A percentile compares a stretch with the other conserved stretches of the same genome.
Evolutionary conservation across 2,797 vertebrate species (phyloP).

Genomic region (Epinephelus malabaricus): DNA sequence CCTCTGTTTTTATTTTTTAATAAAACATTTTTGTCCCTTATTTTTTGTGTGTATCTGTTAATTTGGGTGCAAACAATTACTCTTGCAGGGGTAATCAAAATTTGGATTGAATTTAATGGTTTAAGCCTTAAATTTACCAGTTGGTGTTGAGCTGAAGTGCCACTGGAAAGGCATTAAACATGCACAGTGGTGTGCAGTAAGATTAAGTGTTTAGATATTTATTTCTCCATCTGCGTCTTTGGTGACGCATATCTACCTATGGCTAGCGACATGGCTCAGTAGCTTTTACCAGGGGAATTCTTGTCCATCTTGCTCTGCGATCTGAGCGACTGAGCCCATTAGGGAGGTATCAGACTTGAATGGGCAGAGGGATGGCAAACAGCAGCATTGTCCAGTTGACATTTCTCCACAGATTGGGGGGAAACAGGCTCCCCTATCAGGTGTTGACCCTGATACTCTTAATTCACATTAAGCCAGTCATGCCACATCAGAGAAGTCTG

Average conservation of each 20-base stretch:
- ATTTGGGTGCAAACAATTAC: background rate
- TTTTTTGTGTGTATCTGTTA: background rate
- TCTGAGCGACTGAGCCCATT: slow-evolving; percentile 66
- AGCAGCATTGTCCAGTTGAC: slow-evolving; percentile 77
- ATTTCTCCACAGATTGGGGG: slow-evolving; percentile 71
- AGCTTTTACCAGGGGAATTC: slow-evolving; percentile 23
- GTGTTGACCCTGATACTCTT: slow-evolving; percentile 73
- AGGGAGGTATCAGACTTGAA: slow-evolving; percentile 64
- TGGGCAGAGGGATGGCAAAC: slow-evolving; percentile 69
- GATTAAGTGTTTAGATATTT: background rate
- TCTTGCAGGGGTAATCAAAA: background rate
- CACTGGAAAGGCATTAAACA: background rate
- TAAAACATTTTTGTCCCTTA: background rate
- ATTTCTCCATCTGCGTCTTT: background rate
- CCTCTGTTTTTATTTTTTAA: background rate
- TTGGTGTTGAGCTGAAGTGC: background rate
- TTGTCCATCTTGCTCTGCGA: slow-evolving; percentile 48
- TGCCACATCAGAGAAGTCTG: slow-evolving; percentile 54
- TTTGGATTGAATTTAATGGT: background rate
- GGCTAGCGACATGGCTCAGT: background rate
- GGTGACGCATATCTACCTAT: slow-evolving; percentile 38
- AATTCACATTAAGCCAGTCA: slow-evolving; percentile 67
- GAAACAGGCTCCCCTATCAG: slow-evolving; percentile 66
- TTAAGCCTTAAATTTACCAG: background rate
- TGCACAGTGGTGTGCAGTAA: background rate